Evolutionary conservation across 1,140 invertebrate species (phyloP).

Genomic region (Berghia stephanieae): DNA sequence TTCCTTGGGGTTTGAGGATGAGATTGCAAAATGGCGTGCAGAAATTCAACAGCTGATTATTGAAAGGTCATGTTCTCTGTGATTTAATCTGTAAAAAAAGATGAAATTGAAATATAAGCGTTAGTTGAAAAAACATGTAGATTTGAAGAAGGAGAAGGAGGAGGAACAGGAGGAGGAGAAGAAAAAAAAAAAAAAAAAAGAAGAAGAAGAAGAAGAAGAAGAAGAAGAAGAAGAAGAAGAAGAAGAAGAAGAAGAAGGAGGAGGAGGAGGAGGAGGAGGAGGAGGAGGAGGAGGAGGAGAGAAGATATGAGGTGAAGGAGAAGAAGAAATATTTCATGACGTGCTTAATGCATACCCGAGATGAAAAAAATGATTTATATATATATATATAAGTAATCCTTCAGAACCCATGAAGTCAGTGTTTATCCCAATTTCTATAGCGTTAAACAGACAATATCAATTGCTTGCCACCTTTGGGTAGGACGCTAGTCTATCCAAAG

Average conservation of each 20-base stretch:
- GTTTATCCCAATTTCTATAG: too few relatives aligned
- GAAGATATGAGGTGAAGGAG: neutral
- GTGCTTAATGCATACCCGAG: too few relatives aligned
- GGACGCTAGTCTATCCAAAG: too few relatives aligned
- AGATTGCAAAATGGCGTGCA: neutral
- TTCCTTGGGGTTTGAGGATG: neutral
- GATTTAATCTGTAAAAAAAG: neutral
- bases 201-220: neutral
- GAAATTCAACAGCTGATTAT: neutral
- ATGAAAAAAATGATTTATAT: neutral
- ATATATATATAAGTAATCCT: too few relatives aligned
- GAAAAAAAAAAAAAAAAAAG: neutral
- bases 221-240: neutral
- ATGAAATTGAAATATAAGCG: neutral
- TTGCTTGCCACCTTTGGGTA: too few relatives aligned
- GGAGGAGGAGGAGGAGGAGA: neutral
- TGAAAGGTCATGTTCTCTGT: neutral
- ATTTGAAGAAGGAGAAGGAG: neutral
- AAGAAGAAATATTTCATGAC: neutral
- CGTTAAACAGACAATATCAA: too few relatives aligned
- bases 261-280: neutral
- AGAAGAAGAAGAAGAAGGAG: neutral
- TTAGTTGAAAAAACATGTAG: neutral
- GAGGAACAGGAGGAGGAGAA: neutral
- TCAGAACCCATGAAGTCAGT: too few relatives aligned